These are phyloP conservation scores for Tinea trinotella DNA, from an alignment of 2,888 invertebrate genomes.

Conservation along the genomic window DNA sequence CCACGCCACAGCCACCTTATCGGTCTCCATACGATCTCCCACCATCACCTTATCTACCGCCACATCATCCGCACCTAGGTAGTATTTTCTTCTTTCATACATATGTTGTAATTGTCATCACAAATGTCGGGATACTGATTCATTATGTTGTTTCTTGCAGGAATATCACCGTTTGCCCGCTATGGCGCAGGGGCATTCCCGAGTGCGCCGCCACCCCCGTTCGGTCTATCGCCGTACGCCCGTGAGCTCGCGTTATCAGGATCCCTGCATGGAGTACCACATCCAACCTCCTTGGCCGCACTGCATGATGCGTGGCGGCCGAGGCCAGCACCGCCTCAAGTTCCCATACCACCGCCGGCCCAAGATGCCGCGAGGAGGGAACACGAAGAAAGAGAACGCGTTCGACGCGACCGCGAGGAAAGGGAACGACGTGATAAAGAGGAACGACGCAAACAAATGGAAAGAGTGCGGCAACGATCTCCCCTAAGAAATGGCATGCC, in stretches of 20 bases:
- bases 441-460: constrained; percentile 70
- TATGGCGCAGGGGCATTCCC: constrained; percentile 79
- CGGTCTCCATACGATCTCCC: constrained; percentile 74
- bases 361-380: constrained; percentile 60
- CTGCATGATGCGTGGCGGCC: constrained; percentile 60
- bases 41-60: constrained; percentile 75
- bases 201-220: constrained; percentile 74
- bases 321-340: constrained; percentile 29
- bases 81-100: not conserved
- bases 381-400: constrained; percentile 73
- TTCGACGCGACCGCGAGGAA: constrained; percentile 67
- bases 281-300: constrained; percentile 45
- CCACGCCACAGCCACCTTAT: constrained; percentile 62
- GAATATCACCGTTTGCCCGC: constrained; percentile 86
- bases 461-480: constrained; percentile 78
- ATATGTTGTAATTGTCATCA: not conserved
- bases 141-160: constrained; percentile 60
- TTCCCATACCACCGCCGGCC: constrained; percentile 28
- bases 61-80: constrained; percentile 81
- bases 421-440: constrained; percentile 73
- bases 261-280: constrained; percentile 58
- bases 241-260: constrained; percentile 73
- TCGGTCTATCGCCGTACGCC: constrained; percentile 79
- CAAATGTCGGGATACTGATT: not conserved
- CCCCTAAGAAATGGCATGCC: constrained; percentile 80